Conservation (phyloP, 1,140 invertebrate genomes). For the Caenorhabditis remanei region DNA sequence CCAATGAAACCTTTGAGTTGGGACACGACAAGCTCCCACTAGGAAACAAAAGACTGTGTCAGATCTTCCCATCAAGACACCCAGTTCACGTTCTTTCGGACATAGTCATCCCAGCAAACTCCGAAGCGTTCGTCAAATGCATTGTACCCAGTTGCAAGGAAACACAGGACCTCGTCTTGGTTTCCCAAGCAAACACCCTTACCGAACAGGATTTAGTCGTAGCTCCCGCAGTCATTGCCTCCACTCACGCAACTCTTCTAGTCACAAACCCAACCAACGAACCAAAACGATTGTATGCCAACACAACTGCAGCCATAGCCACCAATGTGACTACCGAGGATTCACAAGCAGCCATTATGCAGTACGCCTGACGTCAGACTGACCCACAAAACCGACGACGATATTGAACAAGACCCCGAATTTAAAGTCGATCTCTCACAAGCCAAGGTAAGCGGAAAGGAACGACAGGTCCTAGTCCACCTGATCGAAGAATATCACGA, state of each 20-base stretch:
- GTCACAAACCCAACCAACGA: conserved; percentile 7
- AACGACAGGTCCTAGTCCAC: not conserved
- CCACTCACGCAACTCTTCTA: not conserved
- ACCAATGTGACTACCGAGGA: not conserved
- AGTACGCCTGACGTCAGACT: not conserved
- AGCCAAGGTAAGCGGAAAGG: not conserved
- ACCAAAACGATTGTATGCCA: not conserved
- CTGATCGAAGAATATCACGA: not conserved
- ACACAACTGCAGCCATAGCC: not conserved
- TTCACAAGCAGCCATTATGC: not conserved
- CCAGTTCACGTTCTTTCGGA: not conserved
- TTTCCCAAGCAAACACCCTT: not conserved
- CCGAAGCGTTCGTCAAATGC: not conserved
- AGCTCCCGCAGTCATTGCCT: not conserved
- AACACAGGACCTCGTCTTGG: not conserved
- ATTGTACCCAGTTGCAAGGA: not conserved
- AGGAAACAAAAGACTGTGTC: not conserved
- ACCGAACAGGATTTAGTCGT: not conserved
- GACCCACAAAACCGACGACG: not conserved
- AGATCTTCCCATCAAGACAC: not conserved
- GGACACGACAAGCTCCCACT: not conserved
- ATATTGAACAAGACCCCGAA: not conserved
- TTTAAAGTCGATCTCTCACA: not conserved
- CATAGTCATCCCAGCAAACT: not conserved
- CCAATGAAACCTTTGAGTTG: not conserved